These are phyloP conservation scores for Lamprotornis superbus DNA, from an alignment of 2,113 vertebrate species.

Conservation along the genomic window DNA sequence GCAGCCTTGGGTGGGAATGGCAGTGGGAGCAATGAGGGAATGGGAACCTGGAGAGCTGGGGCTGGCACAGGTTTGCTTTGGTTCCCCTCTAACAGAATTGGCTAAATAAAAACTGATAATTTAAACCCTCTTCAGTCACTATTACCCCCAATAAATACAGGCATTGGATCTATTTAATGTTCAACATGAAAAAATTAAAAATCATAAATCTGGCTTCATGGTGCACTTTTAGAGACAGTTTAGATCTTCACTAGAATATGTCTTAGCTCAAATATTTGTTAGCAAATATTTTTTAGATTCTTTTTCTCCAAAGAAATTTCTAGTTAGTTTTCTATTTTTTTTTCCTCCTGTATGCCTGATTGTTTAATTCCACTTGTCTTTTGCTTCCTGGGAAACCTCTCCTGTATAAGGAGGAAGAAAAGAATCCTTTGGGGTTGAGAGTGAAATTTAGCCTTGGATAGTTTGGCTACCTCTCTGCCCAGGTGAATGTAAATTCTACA, in stretches of 20 bases:
- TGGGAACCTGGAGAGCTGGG: neutral
- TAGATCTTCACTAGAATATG: neutral
- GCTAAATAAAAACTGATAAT: neutral
- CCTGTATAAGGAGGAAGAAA: neutral
- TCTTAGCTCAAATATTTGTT: neutral
- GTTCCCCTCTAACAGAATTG: neutral
- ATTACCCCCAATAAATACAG: neutral
- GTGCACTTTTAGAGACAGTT: neutral
- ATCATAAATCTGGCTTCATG: neutral
- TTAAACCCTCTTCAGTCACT: neutral
- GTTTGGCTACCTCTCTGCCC: neutral
- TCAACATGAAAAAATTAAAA: neutral
- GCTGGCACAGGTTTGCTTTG: neutral
- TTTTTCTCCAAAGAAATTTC: neutral
- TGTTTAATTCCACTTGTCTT: neutral
- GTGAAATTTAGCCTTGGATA: neutral
- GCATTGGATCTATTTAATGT: neutral
- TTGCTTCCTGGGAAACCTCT: neutral
- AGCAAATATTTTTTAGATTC: neutral
- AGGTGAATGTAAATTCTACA: neutral
- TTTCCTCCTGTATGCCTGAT: neutral
- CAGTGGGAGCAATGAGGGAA: neutral
- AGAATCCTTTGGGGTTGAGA: neutral
- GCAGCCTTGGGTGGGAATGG: neutral
- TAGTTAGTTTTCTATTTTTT: neutral